Base-by-base conservation (phyloP, 2,113 vertebrate genomes). In the Paraplagusia blochii region DNA sequence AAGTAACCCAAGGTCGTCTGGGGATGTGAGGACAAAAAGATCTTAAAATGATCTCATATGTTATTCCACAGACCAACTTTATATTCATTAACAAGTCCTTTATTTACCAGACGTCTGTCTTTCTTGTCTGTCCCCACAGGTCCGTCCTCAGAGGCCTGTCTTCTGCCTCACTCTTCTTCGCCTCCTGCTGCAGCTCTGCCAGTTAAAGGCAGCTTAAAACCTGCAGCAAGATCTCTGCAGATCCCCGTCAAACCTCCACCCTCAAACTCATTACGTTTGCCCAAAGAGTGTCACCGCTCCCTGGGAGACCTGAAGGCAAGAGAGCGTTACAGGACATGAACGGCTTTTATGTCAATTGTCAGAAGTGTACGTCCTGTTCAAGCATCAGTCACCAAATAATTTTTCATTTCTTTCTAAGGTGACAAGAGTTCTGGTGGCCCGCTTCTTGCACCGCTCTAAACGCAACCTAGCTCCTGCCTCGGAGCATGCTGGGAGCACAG, bases 361-460 rank as follows among this genome's bases (percentile, higher is more conserved):
- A 38, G 4, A 11, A 3, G 9, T 50, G 33, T 17, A 17, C 19
- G 4, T 33, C n/a, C 36, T 18, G 34, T 48, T 35, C 19, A 1
- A 7, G 33, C 7, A 38, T 36, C 33, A 10, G 11, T 9, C 35
- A 38, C 34, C 47, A 45, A 8, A 54, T 62, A 17, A 35, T 15
- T 11, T 39, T 33, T 53, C 8, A n/a, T 49, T 0, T 72, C 53
- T 0, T 33, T 29, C 36, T 55, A 92, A 98, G 88, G 92, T 91
- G 63, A 94, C 91, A 50, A 91, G 93, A 0, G 92, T 88, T 58
- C 84, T 98, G 63, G 88, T 99, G 83, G 93, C 94, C 69, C 91
- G 95, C 64, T 95, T 98, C 80, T 87, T 99, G 66, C 94, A 95
- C 79, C 91, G 95, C 50, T 97, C 95, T 65, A 95, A 91, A 66